Evolutionary conservation across 2,888 invertebrate species (phyloP), one percentile per base, ranked within the genome.

Genomic region (Tyria jacobaeae): DNA sequence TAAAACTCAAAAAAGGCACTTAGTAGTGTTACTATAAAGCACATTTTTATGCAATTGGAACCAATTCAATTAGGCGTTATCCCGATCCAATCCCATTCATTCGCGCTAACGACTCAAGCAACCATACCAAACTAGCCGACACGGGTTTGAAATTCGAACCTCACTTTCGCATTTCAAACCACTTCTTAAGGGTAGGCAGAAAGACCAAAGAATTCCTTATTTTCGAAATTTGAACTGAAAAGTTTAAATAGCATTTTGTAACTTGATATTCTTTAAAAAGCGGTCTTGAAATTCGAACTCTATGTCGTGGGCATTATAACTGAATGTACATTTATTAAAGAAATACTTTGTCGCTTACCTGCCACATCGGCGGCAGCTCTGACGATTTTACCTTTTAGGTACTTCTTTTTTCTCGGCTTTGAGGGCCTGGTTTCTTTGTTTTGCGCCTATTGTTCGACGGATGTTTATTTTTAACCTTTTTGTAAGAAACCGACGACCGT

Each of bases 381-480:
- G 55, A 51, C 44, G 55, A 57, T 66, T 47, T 55, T 56, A 60
- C 62, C 60, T 71, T 69, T 61, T 53, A 27, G 31, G 44, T 17
- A 35, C 34, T 50, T 62, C 52, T 57, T 70, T 65, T 64, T 70
- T 69, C 68, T 55, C 58, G 62, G 66, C 70, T 76, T 76, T 80
- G 76, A 76, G 65, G 64, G 68, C 41, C 53, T 50, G 60, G 55
- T 56, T 59, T 64, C 73, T 76, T 82, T 81, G 78, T 80, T 77
- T 78, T 62, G 58, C 55, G 60, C 55, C 71, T 59, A 76, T 81
- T 81, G 79, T 82, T 76, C 69, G 58, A 53, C 7, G 44, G 57
- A 60, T 77, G 70, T 77, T 76, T 78, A 78, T 76, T 78, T 79
- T 75, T 73, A 72, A 76, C 75, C 73, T 78, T 80, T 81, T 77